phyloP scores from a whole-genome alignment of 1,140 invertebrate genomes.

The Dendrolimus kikuchii region DNA sequence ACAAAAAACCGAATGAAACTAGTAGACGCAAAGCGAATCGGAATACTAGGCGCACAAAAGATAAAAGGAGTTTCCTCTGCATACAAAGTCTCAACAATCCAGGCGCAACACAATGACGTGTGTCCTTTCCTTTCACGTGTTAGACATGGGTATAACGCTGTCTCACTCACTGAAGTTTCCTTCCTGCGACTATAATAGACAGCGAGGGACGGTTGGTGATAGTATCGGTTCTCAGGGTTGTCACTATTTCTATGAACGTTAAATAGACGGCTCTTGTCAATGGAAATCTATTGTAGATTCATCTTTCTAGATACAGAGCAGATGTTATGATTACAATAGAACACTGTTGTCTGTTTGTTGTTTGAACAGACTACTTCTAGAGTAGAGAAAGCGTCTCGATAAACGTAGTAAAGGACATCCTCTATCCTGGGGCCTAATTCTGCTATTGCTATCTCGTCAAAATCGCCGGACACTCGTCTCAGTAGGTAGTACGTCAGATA shows the following conservation, averaged over 20 bases:
- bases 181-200: constrained; percentile 40
- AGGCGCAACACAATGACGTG: constrained; percentile 49
- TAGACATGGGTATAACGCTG: constrained; percentile 43
- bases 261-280: constrained; percentile 28
- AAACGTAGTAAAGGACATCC: too few relatives aligned
- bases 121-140: constrained; percentile 49
- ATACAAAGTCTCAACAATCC: constrained; percentile 56
- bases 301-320: background rate
- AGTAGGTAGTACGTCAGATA: too few relatives aligned
- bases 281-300: constrained; percentile 10
- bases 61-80: constrained; percentile 48
- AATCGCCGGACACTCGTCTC: too few relatives aligned
- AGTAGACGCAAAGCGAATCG: constrained; percentile 13
- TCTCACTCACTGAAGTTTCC: constrained; percentile 51
- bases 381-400: too few relatives aligned
- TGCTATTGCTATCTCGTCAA: too few relatives aligned
- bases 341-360: too few relatives aligned
- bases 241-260: constrained; percentile 26
- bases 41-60: constrained; percentile 22
- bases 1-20: constrained; percentile 14
- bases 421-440: too few relatives aligned
- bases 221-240: constrained; percentile 37
- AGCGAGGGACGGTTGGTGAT: constrained; percentile 29
- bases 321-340: constrained; percentile 1
- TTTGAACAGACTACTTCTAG: too few relatives aligned